Conservation (phyloP, 2,113 vertebrate species). For the Copsychus sechellarum region DNA sequence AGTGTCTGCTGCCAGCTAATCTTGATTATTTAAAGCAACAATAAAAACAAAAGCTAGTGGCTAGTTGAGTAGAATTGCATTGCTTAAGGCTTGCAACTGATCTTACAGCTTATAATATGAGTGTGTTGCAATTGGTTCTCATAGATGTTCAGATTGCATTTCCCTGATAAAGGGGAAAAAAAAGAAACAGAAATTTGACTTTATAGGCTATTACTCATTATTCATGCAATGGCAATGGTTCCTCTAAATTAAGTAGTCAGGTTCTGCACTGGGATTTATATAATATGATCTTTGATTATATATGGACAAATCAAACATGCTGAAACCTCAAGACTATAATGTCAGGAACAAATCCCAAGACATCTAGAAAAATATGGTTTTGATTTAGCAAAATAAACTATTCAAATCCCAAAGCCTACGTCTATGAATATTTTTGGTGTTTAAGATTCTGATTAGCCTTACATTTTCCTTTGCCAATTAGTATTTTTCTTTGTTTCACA, state of each 20-base stretch:
- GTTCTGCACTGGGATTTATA: conserved; percentile 4
- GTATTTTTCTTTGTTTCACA: background rate
- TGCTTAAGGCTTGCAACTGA: conserved; percentile 24
- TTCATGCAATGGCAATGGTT: background rate
- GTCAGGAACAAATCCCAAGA: background rate
- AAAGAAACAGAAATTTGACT: background rate
- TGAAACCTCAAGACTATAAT: background rate
- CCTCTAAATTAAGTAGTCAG: background rate
- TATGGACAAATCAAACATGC: background rate
- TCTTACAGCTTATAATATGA: conserved; percentile 6
- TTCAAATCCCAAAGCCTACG: background rate
- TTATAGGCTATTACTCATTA: background rate
- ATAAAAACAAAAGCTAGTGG: background rate
- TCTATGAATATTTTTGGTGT: background rate
- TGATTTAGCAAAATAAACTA: conserved; percentile 2
- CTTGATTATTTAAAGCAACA: conserved; percentile 28
- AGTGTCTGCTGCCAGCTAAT: conserved; percentile 12
- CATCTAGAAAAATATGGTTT: background rate
- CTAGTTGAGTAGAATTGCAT: background rate
- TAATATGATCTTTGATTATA: background rate
- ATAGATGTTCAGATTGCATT: background rate
- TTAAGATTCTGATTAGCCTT: background rate
- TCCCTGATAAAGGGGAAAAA: background rate
- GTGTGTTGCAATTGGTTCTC: conserved; percentile 5
- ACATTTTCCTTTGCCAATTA: background rate